Base-by-base conservation (phyloP, 2,113 vertebrate genomes). In the Seriola rivoliana region DNA sequence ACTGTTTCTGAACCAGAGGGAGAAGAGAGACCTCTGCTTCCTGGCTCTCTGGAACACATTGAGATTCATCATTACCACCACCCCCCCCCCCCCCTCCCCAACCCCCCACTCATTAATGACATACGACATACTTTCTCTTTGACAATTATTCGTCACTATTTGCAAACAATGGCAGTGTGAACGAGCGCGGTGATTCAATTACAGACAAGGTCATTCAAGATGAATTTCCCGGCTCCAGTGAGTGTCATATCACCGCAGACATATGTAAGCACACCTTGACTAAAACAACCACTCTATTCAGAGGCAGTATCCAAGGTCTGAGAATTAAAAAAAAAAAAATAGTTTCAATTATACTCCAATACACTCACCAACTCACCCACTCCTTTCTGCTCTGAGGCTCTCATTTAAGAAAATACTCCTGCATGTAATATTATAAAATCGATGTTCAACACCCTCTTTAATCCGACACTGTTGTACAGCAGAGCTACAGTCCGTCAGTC, bases 111-210 rank as follows among this genome's bases (percentile, higher is more conserved):
- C 89, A 87, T 91, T 92, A 91, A 82, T 78, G 78, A 77, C 85
- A 86, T 73, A 72, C 69, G 78, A 77, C 85, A 86, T 73, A 72
- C 69, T 85, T 89, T 81, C 77, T 77, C 81, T 84, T 84, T 82
- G 88, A 92, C 91, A 90, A 93, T 93, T 91, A 94, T 83, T 89
- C 57, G 65, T 85, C 85, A 82, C 89, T 86, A 93, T 87, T 88
- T 81, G 79, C 76, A 75, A 85, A 86, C 59, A 78, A 79, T 60
- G 13, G 82, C 75, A 4, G 68, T 52, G 69, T 46, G 83, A 91
- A 71, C 44, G 72, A 86, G 69, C 50, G 23, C 79, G n/a, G 73
- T 46, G 82, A 89, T 91, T 94, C 86, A 90, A 89, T 92, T 89
- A 90, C 85, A 74, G 73, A 82, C 80, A 50, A 74, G 83, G 86